A percentile compares a stretch with the other conserved stretches of the same genome.
phyloP scores from a whole-genome alignment of 2,113 vertebrate species.

The Carollia perspicillata region DNA sequence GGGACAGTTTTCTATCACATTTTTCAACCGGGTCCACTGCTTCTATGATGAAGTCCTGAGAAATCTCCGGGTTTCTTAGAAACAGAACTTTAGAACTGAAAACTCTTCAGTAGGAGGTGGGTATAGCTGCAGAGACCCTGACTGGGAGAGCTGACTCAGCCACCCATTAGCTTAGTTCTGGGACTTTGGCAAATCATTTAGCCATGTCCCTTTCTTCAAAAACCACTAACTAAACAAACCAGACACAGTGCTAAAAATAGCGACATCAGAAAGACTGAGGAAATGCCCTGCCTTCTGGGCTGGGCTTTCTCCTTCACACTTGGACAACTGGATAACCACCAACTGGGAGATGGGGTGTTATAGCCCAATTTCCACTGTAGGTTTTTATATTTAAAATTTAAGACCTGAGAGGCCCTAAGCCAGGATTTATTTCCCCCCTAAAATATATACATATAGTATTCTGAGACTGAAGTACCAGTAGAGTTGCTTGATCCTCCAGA shows the following conservation, averaged over 20 bases:
- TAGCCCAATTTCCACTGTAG: not conserved
- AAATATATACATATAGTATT: not conserved
- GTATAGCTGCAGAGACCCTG: not conserved
- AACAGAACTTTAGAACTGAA: not conserved
- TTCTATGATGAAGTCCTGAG: not conserved
- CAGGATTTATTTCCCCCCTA: not conserved
- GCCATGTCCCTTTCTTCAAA: not conserved
- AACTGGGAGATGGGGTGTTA: not conserved
- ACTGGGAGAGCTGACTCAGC: too few relatives aligned
- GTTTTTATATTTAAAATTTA: constrained; percentile 23
- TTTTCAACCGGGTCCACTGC: not conserved
- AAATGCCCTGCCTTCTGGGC: not conserved
- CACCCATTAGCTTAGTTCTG: not conserved
- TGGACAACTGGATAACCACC: not conserved
- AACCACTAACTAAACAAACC: not conserved
- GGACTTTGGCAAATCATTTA: not conserved
- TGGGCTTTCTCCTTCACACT: not conserved
- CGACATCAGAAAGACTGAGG: not conserved
- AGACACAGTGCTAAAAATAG: not conserved
- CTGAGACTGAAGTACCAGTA: not conserved
- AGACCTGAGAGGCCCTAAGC: not conserved
- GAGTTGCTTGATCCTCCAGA: not conserved
- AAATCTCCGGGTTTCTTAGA: not conserved
- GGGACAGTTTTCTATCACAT: not conserved
- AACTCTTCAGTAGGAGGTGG: not conserved